Evolutionary conservation across 2,113 vertebrate species (phyloP).

Genomic region (Ornithorhynchus anatinus): DNA sequence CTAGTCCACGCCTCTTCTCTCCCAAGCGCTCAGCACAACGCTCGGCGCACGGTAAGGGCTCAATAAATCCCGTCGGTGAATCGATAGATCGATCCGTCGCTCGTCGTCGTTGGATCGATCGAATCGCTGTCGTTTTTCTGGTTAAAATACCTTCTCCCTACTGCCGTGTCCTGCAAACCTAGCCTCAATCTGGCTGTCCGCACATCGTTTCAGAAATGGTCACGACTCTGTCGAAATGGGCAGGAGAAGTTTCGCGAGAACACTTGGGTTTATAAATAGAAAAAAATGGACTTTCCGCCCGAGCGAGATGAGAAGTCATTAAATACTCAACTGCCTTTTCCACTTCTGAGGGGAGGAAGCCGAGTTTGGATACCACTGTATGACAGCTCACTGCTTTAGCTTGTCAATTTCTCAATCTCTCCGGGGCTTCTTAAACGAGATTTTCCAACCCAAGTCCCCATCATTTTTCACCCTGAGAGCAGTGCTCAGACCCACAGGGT

Average conservation of each 20-base stretch:
- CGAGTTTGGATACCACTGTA: constrained; percentile 40
- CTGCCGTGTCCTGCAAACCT: too few relatives aligned
- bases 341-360: constrained; percentile 44
- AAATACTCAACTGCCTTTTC: constrained; percentile 35
- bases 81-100: too few relatives aligned
- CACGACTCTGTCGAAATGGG: not conserved
- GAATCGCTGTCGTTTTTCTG: too few relatives aligned
- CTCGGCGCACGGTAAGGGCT: too few relatives aligned
- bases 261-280: constrained; percentile 43
- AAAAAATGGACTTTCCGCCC: constrained; percentile 51
- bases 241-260: constrained; percentile 23
- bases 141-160: too few relatives aligned
- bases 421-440: constrained; percentile 17
- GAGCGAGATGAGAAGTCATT: constrained; percentile 54
- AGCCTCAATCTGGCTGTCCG: too few relatives aligned
- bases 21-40: too few relatives aligned
- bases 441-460: constrained; percentile 5
- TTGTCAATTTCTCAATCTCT: constrained; percentile 35
- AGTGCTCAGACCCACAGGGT: not conserved
- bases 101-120: too few relatives aligned
- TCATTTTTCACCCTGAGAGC: not conserved
- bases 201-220: too few relatives aligned
- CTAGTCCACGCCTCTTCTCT: too few relatives aligned
- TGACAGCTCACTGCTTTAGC: constrained; percentile 5
- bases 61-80: too few relatives aligned